Base-by-base conservation (phyloP, 2,113 vertebrate genomes). In the Cebus imitator region DNA sequence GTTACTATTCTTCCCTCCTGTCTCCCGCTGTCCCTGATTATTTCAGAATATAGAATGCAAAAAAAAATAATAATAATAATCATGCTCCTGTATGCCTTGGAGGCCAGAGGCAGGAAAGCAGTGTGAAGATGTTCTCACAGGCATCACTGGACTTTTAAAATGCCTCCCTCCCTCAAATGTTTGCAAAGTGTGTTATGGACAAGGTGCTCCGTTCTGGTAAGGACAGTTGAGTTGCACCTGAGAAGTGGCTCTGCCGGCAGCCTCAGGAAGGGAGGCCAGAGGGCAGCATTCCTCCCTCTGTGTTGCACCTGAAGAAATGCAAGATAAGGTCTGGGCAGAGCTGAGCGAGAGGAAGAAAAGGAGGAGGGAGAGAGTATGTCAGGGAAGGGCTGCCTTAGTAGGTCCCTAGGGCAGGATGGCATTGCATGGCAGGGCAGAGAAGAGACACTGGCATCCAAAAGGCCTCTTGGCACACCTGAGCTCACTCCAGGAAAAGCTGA, bases 401-500 rank as follows among this genome's bases (percentile, higher is more conserved):
- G 18, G 50, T 14, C 13, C 27, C 55, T 2, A 14, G 7, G 40
- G 4, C 10, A 18, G 1, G 17, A 17, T 8, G 2, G 5, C 32
- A 58, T 16, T 58, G 61, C 17, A 70, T 64, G 75, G 35, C 18
- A 3, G 32, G 85, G 13, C 21, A 4, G 32, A 37, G 27, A 80
- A 57, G 20, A 17, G 32, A n/a, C 61, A 10, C 1, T n/a, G 55
- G 70, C 32, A 7, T 25, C 37, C 45, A 13, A 27, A 17, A 30
- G 43, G n/a, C 12, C 4, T 55, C n/a, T 20, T 16, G 2, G 11
- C 27, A 17, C 45, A 7, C 6, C 79, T 0, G 2, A 43, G 70
- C 21, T n/a, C 57, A 12, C 64, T 57, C 25, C 27, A 2, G 16
- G 12, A 50, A 50, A 57, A 81, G 40, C n/a, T 21, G 18, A 88